These are phyloP conservation scores for Monochamus saltuarius DNA, from an alignment of 1,140 invertebrate species.

Conservation along the genomic window DNA sequence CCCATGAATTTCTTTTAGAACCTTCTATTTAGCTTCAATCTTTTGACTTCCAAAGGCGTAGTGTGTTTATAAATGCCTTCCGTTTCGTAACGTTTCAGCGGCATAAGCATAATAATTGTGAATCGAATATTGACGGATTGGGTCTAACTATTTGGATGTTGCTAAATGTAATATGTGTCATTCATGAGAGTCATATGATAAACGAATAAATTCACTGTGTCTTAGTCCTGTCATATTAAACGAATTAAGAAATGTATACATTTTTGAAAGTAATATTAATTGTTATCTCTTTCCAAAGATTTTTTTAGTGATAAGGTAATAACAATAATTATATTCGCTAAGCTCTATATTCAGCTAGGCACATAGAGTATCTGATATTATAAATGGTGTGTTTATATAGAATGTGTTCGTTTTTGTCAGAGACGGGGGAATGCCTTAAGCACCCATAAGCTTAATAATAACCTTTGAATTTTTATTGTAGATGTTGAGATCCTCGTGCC, in stretches of 20 bases:
- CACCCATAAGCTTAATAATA: conserved; percentile 29
- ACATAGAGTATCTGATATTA: conserved; percentile 24
- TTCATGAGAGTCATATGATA: conserved; percentile 20
- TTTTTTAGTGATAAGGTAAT: conserved; percentile 49
- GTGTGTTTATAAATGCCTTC: background rate
- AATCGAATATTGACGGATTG: too few relatives aligned
- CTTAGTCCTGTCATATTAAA: conserved; percentile 53
- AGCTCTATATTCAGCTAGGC: conserved; percentile 34
- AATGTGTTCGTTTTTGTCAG: conserved; percentile 16
- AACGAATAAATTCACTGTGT: conserved; percentile 53
- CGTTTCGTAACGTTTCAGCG: background rate
- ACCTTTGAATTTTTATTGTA: conserved; percentile 36
- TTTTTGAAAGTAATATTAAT: conserved; percentile 49
- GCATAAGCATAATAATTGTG: too few relatives aligned
- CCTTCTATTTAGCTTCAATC: too few relatives aligned
- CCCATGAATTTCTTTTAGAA: too few relatives aligned
- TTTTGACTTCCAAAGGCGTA: too few relatives aligned
- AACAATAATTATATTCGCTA: conserved; percentile 45
- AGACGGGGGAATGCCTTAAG: conserved; percentile 16
- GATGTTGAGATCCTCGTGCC: conserved; percentile 35
- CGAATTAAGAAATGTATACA: conserved; percentile 52
- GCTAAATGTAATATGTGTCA: conserved; percentile 15
- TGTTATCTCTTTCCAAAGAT: conserved; percentile 53
- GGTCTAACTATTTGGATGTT: background rate
- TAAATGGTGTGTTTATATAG: conserved; percentile 22